Evolutionary conservation across 2,113 vertebrate species (phyloP), one percentile per base, ranked within the genome.

Genomic region (Pelvicachromis taeniatus): DNA sequence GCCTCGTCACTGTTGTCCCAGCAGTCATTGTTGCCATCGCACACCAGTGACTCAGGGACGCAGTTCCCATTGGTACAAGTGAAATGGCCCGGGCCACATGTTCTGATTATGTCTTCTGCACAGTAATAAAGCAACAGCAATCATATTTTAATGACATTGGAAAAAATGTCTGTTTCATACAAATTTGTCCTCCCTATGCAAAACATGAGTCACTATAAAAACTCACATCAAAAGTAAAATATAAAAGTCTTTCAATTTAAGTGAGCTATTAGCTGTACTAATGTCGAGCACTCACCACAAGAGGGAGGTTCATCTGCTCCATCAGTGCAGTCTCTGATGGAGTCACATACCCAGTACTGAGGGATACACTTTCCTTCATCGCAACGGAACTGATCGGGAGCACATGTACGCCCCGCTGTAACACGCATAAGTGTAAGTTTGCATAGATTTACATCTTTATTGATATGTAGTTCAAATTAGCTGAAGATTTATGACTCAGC

Each of bases 1-100:
- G 94, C 98, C 90, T 99, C 98, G 21, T 99, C 98, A 78, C 98
- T 99, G 95, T 94, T 96, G 91, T 99, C 98, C 89, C 97, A 97
- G 88, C 98, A 99, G 93, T 99, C 98, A 1, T 98, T 97, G 95
- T 97, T 98, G 58, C 98, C 95, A 21, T 96, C 95, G 54, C 96
- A 96, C 19, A 93, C 70, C 83, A 95, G 3, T 11, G 78, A 89
- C 52, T 81, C 75, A 10, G 93, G 93, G 77, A 96, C 45, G 55
- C 96, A 96, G 93, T 95, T 94, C n/a, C 96, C 95, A 26, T 95
- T 95, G 8, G 92, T 95, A 31, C 96, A 96, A 7, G 92, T 94
- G 84, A 96, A 96, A 84, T 95, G 92, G 61, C 59, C 82, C 16
- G 93, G 40, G n/a, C 70, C 40, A 78, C 96, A 96, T n/a, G 95